Percentiles rank a stretch among this genome's conserved stretches.
Conservation (phyloP, 2,797 vertebrate species). For the Sebastolobus alascanus region DNA sequence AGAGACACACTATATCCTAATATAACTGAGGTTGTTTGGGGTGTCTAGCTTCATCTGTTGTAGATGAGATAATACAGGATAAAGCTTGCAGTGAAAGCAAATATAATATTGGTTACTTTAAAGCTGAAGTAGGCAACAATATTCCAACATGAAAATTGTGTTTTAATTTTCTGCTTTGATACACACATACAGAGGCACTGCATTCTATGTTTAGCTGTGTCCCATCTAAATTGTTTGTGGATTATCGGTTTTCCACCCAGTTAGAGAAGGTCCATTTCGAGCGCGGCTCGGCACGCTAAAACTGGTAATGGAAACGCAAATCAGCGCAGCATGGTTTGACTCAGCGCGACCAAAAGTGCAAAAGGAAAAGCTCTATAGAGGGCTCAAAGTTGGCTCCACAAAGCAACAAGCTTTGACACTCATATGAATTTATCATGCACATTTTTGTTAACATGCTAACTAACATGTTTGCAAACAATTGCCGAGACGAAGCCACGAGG, state of each 20-base stretch:
- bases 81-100: neutral
- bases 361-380: neutral
- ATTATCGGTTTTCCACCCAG: too few species aligned
- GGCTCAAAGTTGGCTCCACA: neutral
- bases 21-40: neutral
- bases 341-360: too few species aligned
- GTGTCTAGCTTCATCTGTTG: neutral
- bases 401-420: neutral
- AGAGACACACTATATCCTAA: neutral
- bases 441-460: neutral
- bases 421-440: neutral
- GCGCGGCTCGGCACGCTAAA: too few species aligned
- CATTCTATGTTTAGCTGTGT: too few species aligned
- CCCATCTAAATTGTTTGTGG: too few species aligned
- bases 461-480: neutral
- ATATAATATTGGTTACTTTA: neutral
- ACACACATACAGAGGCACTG: too few species aligned
- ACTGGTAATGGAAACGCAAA: neutral
- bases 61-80: neutral
- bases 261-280: too few species aligned
- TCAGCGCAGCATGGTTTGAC: neutral
- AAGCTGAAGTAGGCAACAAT: too few species aligned
- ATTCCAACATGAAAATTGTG: too few species aligned
- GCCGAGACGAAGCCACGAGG: conserved; percentile 30
- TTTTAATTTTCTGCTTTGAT: too few species aligned